Percentiles rank a stretch among this genome's conserved stretches.
These are phyloP conservation scores for Salvelinus sp. DNA, from an alignment of 2,113 vertebrate species.

Conservation along the genomic window DNA sequence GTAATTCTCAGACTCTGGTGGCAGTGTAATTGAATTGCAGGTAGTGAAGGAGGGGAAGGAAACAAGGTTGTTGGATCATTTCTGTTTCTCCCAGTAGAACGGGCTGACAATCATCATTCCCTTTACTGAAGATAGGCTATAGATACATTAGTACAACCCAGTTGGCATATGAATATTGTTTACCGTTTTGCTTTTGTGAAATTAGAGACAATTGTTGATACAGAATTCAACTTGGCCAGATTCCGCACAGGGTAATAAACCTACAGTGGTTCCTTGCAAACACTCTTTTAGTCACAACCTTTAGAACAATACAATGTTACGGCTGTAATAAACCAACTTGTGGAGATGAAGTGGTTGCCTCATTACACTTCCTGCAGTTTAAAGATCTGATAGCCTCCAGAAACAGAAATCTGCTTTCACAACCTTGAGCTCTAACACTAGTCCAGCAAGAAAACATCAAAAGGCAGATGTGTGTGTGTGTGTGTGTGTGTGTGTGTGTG, in stretches of 20 bases:
- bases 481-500: background rate
- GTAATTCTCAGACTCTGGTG: constrained; percentile 58
- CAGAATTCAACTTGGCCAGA: too few relatives aligned
- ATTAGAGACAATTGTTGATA: too few relatives aligned
- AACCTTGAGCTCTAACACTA: constrained; percentile 50
- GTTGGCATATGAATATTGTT: too few relatives aligned
- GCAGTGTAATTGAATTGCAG: constrained; percentile 63
- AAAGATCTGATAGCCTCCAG: constrained; percentile 50
- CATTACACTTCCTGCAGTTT: background rate
- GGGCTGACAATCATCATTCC: constrained; percentile 26
- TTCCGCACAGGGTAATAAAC: too few relatives aligned
- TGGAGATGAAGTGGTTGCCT: background rate
- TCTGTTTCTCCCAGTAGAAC: constrained; percentile 40
- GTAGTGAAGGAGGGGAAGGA: constrained; percentile 59
- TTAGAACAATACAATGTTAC: too few relatives aligned
- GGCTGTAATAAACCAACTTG: too few relatives aligned
- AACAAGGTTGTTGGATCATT: constrained; percentile 30
- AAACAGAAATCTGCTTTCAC: constrained; percentile 59
- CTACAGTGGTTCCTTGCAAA: too few relatives aligned
- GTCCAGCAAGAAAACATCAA: constrained; percentile 56
- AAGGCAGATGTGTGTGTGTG: constrained; percentile 33
- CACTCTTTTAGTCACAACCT: too few relatives aligned
- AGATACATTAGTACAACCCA: background rate
- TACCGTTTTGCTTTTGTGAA: too few relatives aligned
- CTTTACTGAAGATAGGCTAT: background rate